Evolutionary conservation across 2,888 invertebrate species (phyloP).

Genomic region (Apotomis turbidana): DNA sequence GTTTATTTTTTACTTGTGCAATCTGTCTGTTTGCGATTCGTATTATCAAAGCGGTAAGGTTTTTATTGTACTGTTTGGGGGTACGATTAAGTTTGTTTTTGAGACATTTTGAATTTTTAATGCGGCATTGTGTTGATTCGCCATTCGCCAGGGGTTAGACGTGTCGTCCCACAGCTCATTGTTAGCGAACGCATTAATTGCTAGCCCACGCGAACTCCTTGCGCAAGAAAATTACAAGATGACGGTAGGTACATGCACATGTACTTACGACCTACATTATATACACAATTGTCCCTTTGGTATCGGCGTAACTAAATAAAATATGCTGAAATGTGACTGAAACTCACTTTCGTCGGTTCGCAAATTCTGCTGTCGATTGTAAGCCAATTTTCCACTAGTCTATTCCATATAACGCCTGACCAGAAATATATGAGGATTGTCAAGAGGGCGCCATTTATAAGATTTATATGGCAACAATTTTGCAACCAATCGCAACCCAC

Average conservation of each 20-base stretch:
- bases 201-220: constrained; percentile 30
- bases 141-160: constrained; percentile 26
- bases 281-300: no score
- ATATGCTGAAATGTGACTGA: no score
- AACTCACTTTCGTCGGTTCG: no score
- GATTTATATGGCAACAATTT: no score
- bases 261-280: not conserved
- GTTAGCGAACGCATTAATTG: constrained; percentile 30
- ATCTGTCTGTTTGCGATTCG: not conserved
- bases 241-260: not conserved
- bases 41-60: constrained; percentile 10
- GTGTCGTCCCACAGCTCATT: constrained; percentile 35
- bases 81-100: not conserved
- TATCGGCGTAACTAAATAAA: no score
- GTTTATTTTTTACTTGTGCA: constrained; percentile 30
- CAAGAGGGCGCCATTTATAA: no score
- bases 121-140: constrained; percentile 22
- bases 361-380: no score
- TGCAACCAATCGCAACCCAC: no score
- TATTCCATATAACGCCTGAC: no score
- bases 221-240: not conserved
- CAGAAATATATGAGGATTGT: no score
- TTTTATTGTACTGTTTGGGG: not conserved
- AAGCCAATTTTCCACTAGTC: no score
- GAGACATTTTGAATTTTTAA: constrained; percentile 33